phyloP scores from a whole-genome alignment of 2,797 vertebrate genomes.

The Scarus forsteni region DNA sequence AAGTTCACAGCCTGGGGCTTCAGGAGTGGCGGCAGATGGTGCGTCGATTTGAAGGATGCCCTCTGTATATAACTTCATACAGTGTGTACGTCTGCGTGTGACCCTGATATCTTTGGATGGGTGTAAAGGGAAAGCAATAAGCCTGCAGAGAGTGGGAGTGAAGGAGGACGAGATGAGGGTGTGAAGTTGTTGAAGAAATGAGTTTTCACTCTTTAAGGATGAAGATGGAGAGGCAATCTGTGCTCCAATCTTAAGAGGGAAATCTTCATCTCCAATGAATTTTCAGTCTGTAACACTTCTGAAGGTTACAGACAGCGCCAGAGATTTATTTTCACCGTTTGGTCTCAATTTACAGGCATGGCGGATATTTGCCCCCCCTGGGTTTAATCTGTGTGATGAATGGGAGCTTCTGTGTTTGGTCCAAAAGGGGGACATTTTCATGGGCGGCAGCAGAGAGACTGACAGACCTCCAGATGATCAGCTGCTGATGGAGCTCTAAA shows the following conservation, averaged over 20 bases:
- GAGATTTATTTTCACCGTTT: conserved; percentile 1
- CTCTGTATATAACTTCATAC: not conserved
- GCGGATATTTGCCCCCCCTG: not conserved
- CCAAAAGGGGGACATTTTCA: conserved; percentile 16
- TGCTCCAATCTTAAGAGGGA: not conserved
- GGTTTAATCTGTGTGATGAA: conserved; percentile 32
- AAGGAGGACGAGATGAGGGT: conserved; percentile 14
- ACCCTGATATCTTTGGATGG: conserved; percentile 10
- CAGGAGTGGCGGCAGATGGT: conserved; percentile 27
- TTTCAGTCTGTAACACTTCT: conserved; percentile 5
- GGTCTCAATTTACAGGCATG: not conserved
- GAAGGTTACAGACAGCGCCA: conserved; percentile 7
- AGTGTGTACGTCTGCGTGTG: conserved; percentile 21
- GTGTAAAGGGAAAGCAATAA: conserved; percentile 14
- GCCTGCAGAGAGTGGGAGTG: conserved; percentile 11
- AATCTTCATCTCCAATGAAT: conserved; percentile 26
- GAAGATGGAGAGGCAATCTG: conserved; percentile 12
- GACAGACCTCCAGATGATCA: conserved; percentile 5
- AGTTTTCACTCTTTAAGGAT: conserved; percentile 11
- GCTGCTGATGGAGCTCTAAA: not conserved
- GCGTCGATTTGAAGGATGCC: conserved; percentile 18
- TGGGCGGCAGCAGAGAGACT: conserved; percentile 18
- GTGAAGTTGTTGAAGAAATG: conserved; percentile 32
- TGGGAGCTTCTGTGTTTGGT: conserved; percentile 33
- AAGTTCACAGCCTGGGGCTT: not conserved